A percentile compares a stretch with the other conserved stretches of the same genome.
Conservation (phyloP, 2,888 invertebrate species). For the Apodemia zela region DNA sequence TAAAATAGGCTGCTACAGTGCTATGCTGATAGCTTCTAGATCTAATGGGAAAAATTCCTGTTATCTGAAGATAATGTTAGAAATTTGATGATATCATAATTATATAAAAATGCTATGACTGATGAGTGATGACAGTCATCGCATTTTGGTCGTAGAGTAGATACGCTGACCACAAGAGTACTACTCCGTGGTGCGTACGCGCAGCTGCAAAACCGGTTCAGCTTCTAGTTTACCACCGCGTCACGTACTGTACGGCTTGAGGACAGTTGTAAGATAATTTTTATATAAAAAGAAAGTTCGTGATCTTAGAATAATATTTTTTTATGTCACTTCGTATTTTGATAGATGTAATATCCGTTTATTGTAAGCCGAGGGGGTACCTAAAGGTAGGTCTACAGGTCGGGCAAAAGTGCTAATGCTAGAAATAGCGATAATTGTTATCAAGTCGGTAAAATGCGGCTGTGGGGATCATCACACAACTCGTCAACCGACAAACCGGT, state of each 20-base stretch:
- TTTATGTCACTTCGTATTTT: not conserved
- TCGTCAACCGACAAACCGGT: too few relatives aligned
- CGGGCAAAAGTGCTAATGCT: too few relatives aligned
- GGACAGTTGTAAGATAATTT: not conserved
- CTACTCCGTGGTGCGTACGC: constrained; percentile 45
- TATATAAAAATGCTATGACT: not conserved
- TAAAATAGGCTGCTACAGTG: too few relatives aligned
- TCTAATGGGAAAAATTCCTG: too few relatives aligned
- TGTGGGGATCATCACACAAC: too few relatives aligned
- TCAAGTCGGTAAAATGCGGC: too few relatives aligned
- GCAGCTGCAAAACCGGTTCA: constrained; percentile 76
- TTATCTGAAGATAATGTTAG: too few relatives aligned
- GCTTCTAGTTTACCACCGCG: constrained; percentile 56
- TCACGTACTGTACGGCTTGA: constrained; percentile 10
- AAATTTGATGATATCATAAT: not conserved
- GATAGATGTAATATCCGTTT: not conserved
- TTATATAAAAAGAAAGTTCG: not conserved
- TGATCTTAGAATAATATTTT: not conserved
- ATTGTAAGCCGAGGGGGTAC: too few relatives aligned
- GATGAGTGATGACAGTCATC: not conserved
- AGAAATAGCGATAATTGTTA: too few relatives aligned
- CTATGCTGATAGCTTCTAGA: too few relatives aligned
- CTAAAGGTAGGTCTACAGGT: too few relatives aligned
- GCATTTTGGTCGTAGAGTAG: constrained; percentile 21
- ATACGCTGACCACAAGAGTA: constrained; percentile 29